Percentiles rank a stretch among this genome's conserved stretches.
These are phyloP conservation scores for Enteromius thamalakanensis DNA, from an alignment of 2,797 vertebrate genomes.

Conservation along the genomic window DNA sequence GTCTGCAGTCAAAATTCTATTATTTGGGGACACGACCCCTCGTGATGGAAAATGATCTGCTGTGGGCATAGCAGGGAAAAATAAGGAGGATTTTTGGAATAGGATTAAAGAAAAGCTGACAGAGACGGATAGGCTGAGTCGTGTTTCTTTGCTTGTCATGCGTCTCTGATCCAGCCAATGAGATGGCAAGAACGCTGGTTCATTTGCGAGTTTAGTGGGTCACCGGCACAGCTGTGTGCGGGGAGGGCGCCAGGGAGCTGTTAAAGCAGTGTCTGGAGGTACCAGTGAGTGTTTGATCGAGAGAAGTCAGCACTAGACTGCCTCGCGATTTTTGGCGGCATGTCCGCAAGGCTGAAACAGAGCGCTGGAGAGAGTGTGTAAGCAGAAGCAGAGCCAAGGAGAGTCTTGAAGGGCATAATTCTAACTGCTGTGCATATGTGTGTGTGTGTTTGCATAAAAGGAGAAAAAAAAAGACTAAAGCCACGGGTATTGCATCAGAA, in stretches of 20 bases:
- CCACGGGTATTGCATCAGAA: slow-evolving; percentile 30
- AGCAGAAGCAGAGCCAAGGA: slow-evolving; percentile 25
- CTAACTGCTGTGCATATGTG: slow-evolving; percentile 29
- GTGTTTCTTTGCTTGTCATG: slow-evolving; percentile 50
- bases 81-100: slow-evolving; percentile 29
- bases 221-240: slow-evolving; percentile 64
- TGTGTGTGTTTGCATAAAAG: slow-evolving; percentile 19
- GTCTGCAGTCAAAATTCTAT: slow-evolving; percentile 34
- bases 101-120: slow-evolving; percentile 28
- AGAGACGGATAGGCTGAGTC: slow-evolving; percentile 21
- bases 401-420: slow-evolving; percentile 17
- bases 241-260: slow-evolving; percentile 62
- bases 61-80: slow-evolving; percentile 14
- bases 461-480: neutral
- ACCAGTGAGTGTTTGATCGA: slow-evolving; percentile 20
- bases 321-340: slow-evolving; percentile 51
- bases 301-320: slow-evolving; percentile 47
- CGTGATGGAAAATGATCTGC: slow-evolving; percentile 33
- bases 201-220: slow-evolving; percentile 71
- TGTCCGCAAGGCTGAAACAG: slow-evolving; percentile 15
- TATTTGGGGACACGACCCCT: slow-evolving; percentile 21
- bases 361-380: neutral
- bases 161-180: slow-evolving; percentile 72
- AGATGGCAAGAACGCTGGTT: slow-evolving; percentile 68
- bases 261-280: slow-evolving; percentile 52